phyloP scores from a whole-genome alignment of 2,888 invertebrate genomes.

The Sthenelais limicola region DNA sequence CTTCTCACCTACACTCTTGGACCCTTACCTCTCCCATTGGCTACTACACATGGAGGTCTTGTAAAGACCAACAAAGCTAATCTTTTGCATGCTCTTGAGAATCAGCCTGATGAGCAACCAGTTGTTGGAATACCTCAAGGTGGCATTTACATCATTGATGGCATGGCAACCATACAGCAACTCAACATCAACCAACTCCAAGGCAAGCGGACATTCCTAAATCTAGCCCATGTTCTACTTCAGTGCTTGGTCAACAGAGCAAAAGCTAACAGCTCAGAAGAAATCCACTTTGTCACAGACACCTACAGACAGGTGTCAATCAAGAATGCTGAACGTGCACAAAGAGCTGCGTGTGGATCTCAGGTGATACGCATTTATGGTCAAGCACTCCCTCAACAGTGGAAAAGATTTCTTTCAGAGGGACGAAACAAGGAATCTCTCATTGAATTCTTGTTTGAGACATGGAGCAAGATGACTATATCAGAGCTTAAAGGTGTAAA shows the following conservation, averaged over 20 bases:
- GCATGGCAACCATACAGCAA: neutral
- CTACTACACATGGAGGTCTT: neutral
- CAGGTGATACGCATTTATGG: neutral
- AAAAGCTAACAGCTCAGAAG: neutral
- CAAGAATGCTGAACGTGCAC: neutral
- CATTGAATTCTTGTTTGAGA: too few species aligned
- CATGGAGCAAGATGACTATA: too few species aligned
- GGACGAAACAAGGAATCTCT: neutral
- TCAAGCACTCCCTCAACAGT: neutral
- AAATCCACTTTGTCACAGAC: neutral
- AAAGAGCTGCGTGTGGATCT: neutral
- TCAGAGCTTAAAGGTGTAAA: too few species aligned
- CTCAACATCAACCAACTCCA: neutral
- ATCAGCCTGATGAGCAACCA: neutral
- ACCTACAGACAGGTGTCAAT: neutral
- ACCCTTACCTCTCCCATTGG: neutral
- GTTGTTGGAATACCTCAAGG: neutral
- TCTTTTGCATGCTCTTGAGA: neutral
- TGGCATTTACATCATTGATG: neutral
- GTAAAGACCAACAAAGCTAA: neutral
- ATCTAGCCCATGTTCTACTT: neutral
- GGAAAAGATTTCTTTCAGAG: neutral
- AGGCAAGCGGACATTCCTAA: neutral
- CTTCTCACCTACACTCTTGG: neutral
- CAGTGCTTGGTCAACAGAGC: neutral